These are phyloP conservation scores for Phodopus roborovskii DNA, from an alignment of 2,113 vertebrate genomes.

Conservation along the genomic window DNA sequence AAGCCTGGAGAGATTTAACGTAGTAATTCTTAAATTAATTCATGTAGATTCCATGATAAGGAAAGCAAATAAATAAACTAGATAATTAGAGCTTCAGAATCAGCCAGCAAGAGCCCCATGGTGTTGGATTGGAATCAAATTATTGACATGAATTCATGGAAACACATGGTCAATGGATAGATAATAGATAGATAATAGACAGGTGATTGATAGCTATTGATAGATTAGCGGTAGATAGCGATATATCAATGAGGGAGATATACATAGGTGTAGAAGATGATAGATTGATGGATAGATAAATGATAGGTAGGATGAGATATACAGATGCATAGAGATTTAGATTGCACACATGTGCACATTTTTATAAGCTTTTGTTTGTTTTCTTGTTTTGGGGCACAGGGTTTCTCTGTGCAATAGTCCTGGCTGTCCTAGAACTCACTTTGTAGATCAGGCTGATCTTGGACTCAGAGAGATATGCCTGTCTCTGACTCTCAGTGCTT, in stretches of 20 bases:
- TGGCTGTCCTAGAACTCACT: too few relatives aligned
- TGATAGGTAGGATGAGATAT: too few relatives aligned
- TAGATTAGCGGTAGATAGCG: background rate
- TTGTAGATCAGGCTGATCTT: too few relatives aligned
- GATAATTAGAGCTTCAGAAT: conserved; percentile 18
- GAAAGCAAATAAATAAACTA: conserved; percentile 12
- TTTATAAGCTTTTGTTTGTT: too few relatives aligned
- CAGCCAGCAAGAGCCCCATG: background rate
- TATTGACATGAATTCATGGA: background rate
- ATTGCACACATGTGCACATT: background rate
- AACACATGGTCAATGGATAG: background rate
- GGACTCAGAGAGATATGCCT: too few relatives aligned
- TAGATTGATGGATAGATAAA: background rate
- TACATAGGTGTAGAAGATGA: background rate
- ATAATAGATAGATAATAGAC: background rate
- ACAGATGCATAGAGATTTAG: background rate
- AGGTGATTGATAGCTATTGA: background rate
- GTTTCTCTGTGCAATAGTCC: too few relatives aligned
- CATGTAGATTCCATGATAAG: background rate
- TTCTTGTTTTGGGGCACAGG: too few relatives aligned
- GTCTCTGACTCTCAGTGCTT: background rate
- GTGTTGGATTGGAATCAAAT: background rate
- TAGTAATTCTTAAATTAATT: conserved; percentile 30
- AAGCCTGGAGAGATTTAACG: background rate
- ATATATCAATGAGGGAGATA: background rate